Percentiles rank a stretch among this genome's conserved stretches.
phyloP scores from a whole-genome alignment of 2,888 invertebrate species.

The Trichopria drosophilae region DNA sequence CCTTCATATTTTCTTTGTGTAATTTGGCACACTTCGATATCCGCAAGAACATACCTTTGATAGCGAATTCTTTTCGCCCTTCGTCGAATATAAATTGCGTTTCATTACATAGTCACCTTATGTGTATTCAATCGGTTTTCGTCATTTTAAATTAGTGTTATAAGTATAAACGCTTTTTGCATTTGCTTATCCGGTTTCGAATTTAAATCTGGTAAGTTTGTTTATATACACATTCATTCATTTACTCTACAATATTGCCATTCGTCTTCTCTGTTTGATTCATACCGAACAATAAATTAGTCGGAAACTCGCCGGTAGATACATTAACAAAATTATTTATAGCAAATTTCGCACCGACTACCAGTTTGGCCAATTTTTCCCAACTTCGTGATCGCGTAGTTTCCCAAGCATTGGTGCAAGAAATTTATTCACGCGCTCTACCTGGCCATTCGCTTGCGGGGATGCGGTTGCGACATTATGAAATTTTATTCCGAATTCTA shows the following conservation, averaged over 20 bases:
- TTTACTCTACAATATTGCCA: no score
- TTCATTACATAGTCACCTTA: no score
- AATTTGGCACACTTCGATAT: background rate
- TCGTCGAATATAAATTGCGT: no score
- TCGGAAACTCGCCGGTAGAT: conserved; percentile 25
- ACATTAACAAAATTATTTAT: conserved; percentile 30
- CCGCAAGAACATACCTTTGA: background rate
- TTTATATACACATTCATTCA: no score
- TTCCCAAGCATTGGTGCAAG: background rate
- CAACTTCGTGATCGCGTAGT: background rate
- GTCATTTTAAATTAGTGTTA: no score
- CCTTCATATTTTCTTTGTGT: background rate
- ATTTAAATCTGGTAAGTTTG: no score
- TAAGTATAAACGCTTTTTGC: no score
- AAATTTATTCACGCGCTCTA: conserved; percentile 30
- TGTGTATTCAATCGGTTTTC: no score
- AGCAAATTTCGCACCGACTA: conserved; percentile 17
- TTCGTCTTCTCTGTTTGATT: no score
- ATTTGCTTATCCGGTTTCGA: no score
- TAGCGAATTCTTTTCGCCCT: no score
- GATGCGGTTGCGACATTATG: conserved; percentile 37
- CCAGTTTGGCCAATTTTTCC: conserved; percentile 21
- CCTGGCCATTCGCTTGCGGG: conserved; percentile 44
- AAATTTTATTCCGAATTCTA: conserved; percentile 31
- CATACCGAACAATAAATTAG: conserved; percentile 19